Base-by-base conservation (phyloP, 1,140 invertebrate species). In the Scaptomyza graminum region DNA sequence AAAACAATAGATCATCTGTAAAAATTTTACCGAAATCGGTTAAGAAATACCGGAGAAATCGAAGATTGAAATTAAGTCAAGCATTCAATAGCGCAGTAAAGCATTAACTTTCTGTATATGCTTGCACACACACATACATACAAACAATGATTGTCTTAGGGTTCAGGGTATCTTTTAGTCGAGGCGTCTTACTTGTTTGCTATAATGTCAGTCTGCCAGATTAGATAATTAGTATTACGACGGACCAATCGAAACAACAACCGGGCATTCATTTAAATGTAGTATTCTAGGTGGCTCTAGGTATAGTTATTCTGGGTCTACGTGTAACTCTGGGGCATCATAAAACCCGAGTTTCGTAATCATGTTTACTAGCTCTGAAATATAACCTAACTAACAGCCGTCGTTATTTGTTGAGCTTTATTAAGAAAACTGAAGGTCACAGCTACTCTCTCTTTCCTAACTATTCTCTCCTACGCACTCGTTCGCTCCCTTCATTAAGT, bases 211-310 rank as follows among this genome's bases (percentile, higher is more conserved):
- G 62, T 65, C 68, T 51, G 22, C 18, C 25, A 34, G 68, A 71
- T 71, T 71, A 71, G 68, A 66, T 71, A 71, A 71, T 66, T 66
- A 9, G 31, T 34, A 8, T 5, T 31, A 44, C 16, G 37, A 18
- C 63, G 51, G 31, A 71, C 28, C 59, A 62, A 71, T 66, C 62
- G 52, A 44, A 43, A 13, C 28, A 28, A 8, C 62, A 46, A 5
- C 7, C 1, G 62, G 68, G 46, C 18, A 22, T 22, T 22, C 18
- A 22, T 22, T 22, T 22, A 22, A 22, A 22, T 22, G 18, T 22
- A 22, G 18, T n/a, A 15, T 16, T 22, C 55, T 31, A 13, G 6
- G 62, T 28, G n/a, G 16, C 16, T 18, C 39, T 46, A 13, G 3
- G 3, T 8, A 25, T 4, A 39, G n/a, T 31, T 51, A 64, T 50